phyloP scores from a whole-genome alignment of 2,888 invertebrate species.

The Epinotia demarniana region DNA sequence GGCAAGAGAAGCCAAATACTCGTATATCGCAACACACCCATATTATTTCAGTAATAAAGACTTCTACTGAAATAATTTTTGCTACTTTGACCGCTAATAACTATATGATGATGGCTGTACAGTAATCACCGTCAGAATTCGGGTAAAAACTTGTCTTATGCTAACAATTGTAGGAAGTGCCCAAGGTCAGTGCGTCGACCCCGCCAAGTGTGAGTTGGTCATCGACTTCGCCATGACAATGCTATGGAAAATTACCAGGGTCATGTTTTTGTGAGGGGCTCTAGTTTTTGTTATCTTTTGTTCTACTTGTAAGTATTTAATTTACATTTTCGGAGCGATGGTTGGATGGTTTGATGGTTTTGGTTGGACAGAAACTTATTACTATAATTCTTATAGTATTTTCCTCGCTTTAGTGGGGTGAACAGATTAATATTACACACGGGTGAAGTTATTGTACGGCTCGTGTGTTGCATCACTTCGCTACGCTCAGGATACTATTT shows the following conservation, averaged over 20 bases:
- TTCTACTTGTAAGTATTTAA: constrained; percentile 1
- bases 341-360: background rate
- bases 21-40: too few relatives aligned
- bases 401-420: too few relatives aligned
- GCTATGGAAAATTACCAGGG: constrained; percentile 37
- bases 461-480: too few relatives aligned
- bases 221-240: constrained; percentile 29
- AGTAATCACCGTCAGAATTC: background rate
- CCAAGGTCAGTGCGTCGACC: constrained; percentile 39
- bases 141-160: constrained; percentile 22
- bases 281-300: constrained; percentile 23
- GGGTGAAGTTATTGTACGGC: too few relatives aligned
- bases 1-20: too few relatives aligned
- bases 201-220: constrained; percentile 35
- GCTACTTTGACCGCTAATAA: too few relatives aligned
- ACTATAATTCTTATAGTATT: too few relatives aligned
- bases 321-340: constrained; percentile 11
- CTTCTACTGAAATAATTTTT: too few relatives aligned
- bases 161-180: constrained; percentile 33
- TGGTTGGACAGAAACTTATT: too few relatives aligned
- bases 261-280: background rate
- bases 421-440: too few relatives aligned
- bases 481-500: too few relatives aligned
- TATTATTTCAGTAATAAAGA: too few relatives aligned
- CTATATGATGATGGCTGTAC: background rate